A percentile compares a stretch with the other conserved stretches of the same genome.
Evolutionary conservation across 2,113 vertebrate genomes (phyloP).

Genomic region (Cichladusa arquata): DNA sequence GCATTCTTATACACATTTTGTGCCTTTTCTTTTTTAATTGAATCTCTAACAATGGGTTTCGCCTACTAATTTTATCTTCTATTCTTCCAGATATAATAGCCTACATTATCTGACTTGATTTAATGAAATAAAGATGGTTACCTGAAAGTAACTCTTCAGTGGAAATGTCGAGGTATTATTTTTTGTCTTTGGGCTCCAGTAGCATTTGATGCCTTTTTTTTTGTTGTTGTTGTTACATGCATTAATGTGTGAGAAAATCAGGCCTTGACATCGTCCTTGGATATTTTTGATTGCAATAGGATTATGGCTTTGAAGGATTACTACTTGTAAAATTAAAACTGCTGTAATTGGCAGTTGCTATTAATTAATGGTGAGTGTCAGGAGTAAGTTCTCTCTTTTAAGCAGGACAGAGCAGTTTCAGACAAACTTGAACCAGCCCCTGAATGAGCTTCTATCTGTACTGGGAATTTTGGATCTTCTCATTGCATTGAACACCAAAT

Average conservation of each 20-base stretch:
- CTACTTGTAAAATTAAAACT: neutral
- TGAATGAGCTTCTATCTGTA: neutral
- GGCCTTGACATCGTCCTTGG: neutral
- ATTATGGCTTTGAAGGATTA: slow-evolving; percentile 8
- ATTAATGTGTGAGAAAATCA: neutral
- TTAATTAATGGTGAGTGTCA: neutral
- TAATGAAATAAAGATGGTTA: neutral
- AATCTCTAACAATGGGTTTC: slow-evolving; percentile 10
- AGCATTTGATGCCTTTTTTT: neutral
- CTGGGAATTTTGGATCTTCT: neutral
- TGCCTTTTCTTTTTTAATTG: neutral
- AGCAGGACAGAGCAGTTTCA: neutral
- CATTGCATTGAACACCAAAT: neutral
- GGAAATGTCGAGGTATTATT: neutral
- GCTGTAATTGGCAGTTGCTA: neutral
- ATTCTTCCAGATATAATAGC: neutral
- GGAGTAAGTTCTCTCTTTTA: neutral
- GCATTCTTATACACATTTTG: neutral
- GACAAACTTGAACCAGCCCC: neutral
- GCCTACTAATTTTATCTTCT: slow-evolving; percentile 4
- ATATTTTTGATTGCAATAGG: neutral
- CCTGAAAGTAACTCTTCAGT: neutral
- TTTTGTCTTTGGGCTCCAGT: neutral
- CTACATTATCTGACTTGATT: neutral
- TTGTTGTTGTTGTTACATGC: neutral